Base-by-base conservation (phyloP, 2,797 vertebrate species). In the Sphenodon punctatus region DNA sequence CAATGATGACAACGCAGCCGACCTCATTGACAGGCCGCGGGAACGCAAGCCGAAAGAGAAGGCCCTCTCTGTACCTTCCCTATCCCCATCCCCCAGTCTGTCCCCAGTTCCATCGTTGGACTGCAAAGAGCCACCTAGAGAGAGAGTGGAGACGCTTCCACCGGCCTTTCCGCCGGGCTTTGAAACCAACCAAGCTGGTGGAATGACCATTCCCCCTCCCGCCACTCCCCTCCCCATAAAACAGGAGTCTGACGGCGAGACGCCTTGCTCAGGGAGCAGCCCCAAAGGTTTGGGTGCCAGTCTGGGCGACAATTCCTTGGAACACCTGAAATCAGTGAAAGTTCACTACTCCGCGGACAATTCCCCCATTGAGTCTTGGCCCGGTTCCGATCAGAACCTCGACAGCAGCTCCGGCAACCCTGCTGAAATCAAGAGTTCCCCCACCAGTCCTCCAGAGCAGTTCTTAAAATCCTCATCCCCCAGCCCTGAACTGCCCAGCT, bases 391-490 rank as follows among this genome's bases (percentile, higher is more conserved):
- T 0, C 34, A 77, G 1, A 39, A 94, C 22, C 94, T 94, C 0
- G 95, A 96, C n/a, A 82, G 95, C 7, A 84, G 93, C 1, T 34
- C 94, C 49, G 8, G 71, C 38, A 93, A 88, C 1, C 90, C 96
- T 16, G 88, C 96, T 1, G 95, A 97, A 25, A 91, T 96, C 10
- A 96, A 95, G 4, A 94, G 45, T 46, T 95, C 96, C 0, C 94
- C 97, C 0, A 68, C 95, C 53, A 97, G 89, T 96, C 89, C 97
- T 84, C 55, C 1, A 6, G 84, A 89, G 3, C 8, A 71, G 0
- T 87, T 90, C 70, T 67, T 85, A 77, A 92, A 91, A 12, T 6
- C 80, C 10, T 53, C 92, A 10, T 78, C 88, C 0, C 45, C 61
- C 12, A 34, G 82, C 68, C 59, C 75, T 7, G 4, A 92, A 36